Conservation (phyloP, 2,888 invertebrate species). For the Tuberolachnus salignus region DNA sequence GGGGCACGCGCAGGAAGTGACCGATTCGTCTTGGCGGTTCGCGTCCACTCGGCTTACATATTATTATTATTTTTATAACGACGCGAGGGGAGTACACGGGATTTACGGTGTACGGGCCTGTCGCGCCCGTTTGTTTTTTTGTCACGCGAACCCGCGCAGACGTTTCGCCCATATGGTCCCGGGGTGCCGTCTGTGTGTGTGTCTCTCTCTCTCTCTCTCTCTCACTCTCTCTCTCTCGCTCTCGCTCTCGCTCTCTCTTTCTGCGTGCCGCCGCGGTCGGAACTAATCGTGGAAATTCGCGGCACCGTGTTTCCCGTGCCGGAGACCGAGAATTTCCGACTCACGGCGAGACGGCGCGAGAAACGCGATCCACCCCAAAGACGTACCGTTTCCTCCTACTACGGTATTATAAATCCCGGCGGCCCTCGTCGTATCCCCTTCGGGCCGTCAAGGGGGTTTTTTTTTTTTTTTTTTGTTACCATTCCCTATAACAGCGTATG, state of each 20-base stretch:
- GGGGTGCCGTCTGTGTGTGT: too few species aligned
- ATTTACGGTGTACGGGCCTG: conserved; percentile 25
- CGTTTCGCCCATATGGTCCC: too few species aligned
- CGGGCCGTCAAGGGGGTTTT: too few species aligned
- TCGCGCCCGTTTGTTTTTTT: background rate
- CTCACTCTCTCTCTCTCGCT: too few species aligned
- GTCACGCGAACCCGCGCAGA: too few species aligned
- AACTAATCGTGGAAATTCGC: conserved; percentile 40
- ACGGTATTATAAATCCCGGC: conserved; percentile 35
- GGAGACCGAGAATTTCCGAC: too few species aligned
- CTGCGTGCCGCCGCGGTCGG: background rate
- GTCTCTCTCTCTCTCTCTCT: too few species aligned
- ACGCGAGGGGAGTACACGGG: conserved; percentile 7
- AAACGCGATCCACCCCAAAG: background rate
- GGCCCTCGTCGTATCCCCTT: too few species aligned
- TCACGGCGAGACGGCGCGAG: background rate
- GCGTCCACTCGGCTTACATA: background rate
- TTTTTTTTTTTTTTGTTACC: too few species aligned
- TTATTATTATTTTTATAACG: background rate
- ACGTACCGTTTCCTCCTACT: background rate
- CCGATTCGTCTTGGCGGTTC: conserved; percentile 17
- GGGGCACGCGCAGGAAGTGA: conserved; percentile 1
- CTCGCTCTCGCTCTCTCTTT: too few species aligned
- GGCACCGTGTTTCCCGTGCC: background rate
- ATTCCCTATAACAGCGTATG: too few species aligned